Evolutionary conservation across 2,888 invertebrate genomes (phyloP), one percentile per base, ranked within the genome.

Genomic region (Phorcus lineatus): DNA sequence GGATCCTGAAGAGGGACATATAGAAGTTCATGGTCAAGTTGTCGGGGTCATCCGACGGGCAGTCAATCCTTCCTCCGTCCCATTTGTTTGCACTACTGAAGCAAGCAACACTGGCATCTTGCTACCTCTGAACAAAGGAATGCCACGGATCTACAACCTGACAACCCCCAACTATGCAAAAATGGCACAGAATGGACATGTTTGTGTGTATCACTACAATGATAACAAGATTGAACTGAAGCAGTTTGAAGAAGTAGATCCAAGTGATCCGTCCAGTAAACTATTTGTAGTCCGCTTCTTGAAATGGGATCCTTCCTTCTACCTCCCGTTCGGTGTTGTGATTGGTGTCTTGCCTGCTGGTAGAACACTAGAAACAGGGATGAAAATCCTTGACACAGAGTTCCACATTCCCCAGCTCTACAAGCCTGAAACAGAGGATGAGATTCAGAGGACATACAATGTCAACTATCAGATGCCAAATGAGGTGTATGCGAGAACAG

Each of bases 231-330:
- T 91, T 2, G 76, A 83, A 24, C 88, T 91, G 74, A 87, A 87
- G 81, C 89, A 90, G 62, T 87, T 86, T 77, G 91, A 90, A 77
- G 85, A 82, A 16, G 82, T 91, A 16, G 84, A 89, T 31, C 82
- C 84, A 11, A 31, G 78, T 4, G 82, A 88, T 36, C 84, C 85
- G 7, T 74, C 81, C n/a, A 80, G 81, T 2, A 90, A 90, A 77
- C 79, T 92, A 66, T 91, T 91, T 87, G 84, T 90, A 11, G 91
- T 91, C 16, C 86, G 88, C n/a, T 91, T 88, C 80, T 80, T 92
- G 74, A 89, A 89, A 22, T 92, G 90, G 90, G 87, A 91, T 17
- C 80, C 85, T 19, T 83, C 82, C 2, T 84, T 88, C 66, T 84
- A 84, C n/a, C 82, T 86, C 6, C 91, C 91, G 0, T 78, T 91